Percentiles rank a stretch among this genome's conserved stretches.
Evolutionary conservation across 2,113 vertebrate genomes (phyloP).

Genomic region (Mustela nigripes): DNA sequence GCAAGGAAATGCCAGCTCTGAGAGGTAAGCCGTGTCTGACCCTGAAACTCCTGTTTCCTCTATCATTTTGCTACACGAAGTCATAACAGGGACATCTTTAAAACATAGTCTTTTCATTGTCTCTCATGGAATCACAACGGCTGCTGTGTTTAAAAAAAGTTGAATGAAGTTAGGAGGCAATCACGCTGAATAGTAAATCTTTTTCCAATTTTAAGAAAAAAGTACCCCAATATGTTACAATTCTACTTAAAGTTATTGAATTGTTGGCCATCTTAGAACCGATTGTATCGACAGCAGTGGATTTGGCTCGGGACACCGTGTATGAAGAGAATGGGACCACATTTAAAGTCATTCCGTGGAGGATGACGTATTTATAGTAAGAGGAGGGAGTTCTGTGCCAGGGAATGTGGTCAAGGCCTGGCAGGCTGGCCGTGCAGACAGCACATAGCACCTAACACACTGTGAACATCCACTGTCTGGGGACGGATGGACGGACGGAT

Average conservation of each 20-base stretch:
- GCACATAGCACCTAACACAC: too few species aligned
- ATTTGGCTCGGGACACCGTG: background rate
- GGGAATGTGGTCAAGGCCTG: too few species aligned
- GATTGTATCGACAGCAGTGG: fast-evolving
- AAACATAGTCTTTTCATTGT: background rate
- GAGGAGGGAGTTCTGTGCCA: background rate
- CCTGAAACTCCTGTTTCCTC: background rate
- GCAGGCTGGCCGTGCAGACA: too few species aligned
- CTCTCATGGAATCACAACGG: background rate
- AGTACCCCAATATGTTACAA: background rate
- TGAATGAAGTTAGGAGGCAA: background rate
- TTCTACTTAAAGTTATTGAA: background rate
- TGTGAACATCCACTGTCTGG: background rate
- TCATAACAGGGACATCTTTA: background rate
- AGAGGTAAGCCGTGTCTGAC: fast-evolving
- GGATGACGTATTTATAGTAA: fast-evolving
- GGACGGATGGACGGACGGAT: background rate
- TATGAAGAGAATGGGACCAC: background rate
- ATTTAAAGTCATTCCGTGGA: background rate
- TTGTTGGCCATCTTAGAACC: background rate
- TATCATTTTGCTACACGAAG: too few species aligned
- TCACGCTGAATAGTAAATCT: background rate
- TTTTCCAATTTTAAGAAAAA: background rate
- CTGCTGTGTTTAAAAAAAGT: background rate
- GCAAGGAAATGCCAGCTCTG: too few species aligned